Conservation (phyloP, 1,140 invertebrate species). For the Tyrophagus putrescentiae region DNA sequence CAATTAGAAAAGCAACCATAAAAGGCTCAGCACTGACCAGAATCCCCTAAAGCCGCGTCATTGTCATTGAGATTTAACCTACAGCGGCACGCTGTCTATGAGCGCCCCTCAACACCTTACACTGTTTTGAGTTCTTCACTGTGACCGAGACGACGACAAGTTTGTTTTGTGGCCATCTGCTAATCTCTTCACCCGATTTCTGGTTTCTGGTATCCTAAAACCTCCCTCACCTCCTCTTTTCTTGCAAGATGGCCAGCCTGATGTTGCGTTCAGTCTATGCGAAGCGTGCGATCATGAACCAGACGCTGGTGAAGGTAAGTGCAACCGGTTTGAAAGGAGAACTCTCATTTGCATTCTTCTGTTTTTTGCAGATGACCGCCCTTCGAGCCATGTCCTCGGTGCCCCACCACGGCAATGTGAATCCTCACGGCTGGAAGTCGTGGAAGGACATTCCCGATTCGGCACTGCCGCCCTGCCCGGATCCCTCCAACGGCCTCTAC, state of each 20-base stretch:
- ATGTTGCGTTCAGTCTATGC: background rate
- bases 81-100: background rate
- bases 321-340: background rate
- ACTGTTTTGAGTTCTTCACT: background rate
- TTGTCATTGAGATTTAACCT: no score
- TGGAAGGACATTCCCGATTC: slow-evolving; percentile 22
- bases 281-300: slow-evolving; percentile 3
- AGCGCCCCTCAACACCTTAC: background rate
- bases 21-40: no score
- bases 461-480: background rate
- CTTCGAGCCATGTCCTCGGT: background rate
- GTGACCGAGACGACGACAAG: background rate
- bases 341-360: background rate
- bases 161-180: background rate
- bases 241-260: slow-evolving; percentile 1
- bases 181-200: background rate
- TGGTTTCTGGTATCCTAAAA: background rate
- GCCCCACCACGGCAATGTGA: background rate
- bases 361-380: background rate
- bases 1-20: no score
- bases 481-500: slow-evolving; percentile 16
- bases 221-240: background rate
- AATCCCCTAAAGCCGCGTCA: no score
- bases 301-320: slow-evolving; percentile 7
- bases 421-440: slow-evolving; percentile 20